Conservation (phyloP, 2,888 invertebrate species). For the Dicycla oo region DNA sequence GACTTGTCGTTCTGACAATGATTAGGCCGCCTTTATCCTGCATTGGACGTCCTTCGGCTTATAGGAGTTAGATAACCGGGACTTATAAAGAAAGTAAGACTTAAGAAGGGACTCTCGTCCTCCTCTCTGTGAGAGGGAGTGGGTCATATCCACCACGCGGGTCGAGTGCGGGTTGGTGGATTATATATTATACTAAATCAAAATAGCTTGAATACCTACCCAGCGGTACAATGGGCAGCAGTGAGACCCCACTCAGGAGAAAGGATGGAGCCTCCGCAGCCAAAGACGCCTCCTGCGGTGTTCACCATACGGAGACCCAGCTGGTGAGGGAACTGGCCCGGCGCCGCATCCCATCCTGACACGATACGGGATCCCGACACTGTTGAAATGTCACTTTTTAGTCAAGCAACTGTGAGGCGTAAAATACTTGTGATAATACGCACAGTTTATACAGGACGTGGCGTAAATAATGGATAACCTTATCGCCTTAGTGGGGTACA, state of each 20-base stretch:
- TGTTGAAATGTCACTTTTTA: not conserved
- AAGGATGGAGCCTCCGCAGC: constrained; percentile 80
- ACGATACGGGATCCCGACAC: constrained; percentile 64
- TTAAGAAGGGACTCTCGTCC: not conserved
- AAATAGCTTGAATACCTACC: constrained; percentile 58
- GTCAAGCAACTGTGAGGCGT: not conserved
- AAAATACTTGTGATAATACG: no score
- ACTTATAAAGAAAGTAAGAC: no score
- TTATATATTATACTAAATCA: not conserved
- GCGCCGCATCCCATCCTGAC: constrained; percentile 81
- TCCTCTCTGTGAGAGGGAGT: not conserved
- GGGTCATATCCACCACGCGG: not conserved
- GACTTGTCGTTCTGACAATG: not conserved
- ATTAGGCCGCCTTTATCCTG: not conserved
- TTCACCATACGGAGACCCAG: constrained; percentile 79
- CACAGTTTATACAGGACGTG: no score
- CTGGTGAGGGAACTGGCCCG: constrained; percentile 81
- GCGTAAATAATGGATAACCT: no score
- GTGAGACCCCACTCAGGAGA: constrained; percentile 79
- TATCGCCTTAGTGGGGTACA: no score
- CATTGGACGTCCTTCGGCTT: not conserved
- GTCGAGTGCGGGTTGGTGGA: not conserved
- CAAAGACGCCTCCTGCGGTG: constrained; percentile 69
- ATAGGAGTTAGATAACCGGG: no score
- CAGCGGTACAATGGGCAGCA: constrained; percentile 69